Evolutionary conservation across 2,797 vertebrate genomes (phyloP).

Genomic region (Ciconia nigra): DNA sequence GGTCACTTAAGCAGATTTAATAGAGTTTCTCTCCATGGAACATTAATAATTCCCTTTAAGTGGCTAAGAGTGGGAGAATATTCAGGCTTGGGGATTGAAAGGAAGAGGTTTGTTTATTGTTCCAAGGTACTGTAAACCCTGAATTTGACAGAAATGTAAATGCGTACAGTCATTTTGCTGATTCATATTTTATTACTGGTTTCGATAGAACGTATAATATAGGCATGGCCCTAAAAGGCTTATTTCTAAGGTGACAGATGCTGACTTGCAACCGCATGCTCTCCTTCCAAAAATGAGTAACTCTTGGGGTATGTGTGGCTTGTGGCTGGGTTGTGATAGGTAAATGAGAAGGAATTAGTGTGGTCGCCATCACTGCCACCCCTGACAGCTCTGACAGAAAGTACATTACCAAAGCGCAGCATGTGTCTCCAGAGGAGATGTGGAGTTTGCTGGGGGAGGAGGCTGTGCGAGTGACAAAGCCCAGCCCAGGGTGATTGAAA

Average conservation of each 20-base stretch:
- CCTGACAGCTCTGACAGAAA: neutral
- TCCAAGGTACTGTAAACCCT: neutral
- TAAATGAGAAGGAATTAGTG: neutral
- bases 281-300: conserved; percentile 33
- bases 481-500: neutral
- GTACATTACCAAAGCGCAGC: neutral
- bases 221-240: neutral
- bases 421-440: neutral
- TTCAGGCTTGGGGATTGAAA: neutral
- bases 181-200: conserved; percentile 21
- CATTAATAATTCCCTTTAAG: conserved; percentile 8
- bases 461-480: neutral
- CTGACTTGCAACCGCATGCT: neutral
- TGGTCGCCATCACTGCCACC: neutral
- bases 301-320: neutral
- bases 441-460: neutral
- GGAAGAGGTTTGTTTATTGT: conserved; percentile 37
- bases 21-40: neutral
- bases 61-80: neutral
- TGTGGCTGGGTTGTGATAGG: neutral
- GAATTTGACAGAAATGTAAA: conserved; percentile 19
- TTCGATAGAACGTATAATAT: neutral
- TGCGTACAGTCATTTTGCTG: neutral
- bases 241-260: conserved; percentile 14
- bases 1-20: neutral